Percentiles rank a stretch among this genome's conserved stretches.
phyloP scores from a whole-genome alignment of 2,113 vertebrate genomes.

The Paradoxurus hermaphroditus region DNA sequence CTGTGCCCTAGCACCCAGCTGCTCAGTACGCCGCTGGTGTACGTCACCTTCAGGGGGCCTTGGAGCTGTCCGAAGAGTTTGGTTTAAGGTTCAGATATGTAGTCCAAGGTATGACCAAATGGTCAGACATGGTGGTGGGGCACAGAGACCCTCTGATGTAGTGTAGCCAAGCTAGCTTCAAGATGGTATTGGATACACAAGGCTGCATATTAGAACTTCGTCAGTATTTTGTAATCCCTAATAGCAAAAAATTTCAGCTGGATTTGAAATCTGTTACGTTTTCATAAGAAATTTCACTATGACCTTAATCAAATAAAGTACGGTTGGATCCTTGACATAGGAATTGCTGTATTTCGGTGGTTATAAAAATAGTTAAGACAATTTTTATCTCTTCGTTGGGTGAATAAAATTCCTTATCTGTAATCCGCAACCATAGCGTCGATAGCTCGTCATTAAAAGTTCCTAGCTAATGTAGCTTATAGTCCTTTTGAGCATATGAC shows the following conservation, averaged over 20 bases:
- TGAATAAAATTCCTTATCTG: not conserved
- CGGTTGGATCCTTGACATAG: not conserved
- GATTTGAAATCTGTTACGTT: not conserved
- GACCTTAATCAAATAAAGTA: not conserved
- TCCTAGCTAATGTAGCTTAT: not conserved
- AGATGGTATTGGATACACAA: not conserved
- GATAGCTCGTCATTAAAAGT: not conserved
- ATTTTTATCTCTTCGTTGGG: not conserved
- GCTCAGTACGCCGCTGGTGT: no score
- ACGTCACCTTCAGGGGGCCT: no score
- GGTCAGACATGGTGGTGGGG: not conserved
- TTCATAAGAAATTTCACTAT: not conserved
- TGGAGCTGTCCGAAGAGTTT: not conserved
- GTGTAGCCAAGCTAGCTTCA: not conserved
- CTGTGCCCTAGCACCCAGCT: not conserved
- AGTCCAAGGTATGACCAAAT: not conserved
- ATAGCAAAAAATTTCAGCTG: not conserved
- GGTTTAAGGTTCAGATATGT: not conserved
- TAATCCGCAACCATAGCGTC: not conserved
- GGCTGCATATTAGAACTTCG: not conserved
- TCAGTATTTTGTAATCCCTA: not conserved
- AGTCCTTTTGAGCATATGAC: not conserved
- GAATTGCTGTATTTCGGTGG: not conserved
- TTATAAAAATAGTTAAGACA: not conserved
- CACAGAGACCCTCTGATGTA: accelerated